Evolutionary conservation across 2,113 vertebrate species (phyloP).

Genomic region (Cettia cetti): DNA sequence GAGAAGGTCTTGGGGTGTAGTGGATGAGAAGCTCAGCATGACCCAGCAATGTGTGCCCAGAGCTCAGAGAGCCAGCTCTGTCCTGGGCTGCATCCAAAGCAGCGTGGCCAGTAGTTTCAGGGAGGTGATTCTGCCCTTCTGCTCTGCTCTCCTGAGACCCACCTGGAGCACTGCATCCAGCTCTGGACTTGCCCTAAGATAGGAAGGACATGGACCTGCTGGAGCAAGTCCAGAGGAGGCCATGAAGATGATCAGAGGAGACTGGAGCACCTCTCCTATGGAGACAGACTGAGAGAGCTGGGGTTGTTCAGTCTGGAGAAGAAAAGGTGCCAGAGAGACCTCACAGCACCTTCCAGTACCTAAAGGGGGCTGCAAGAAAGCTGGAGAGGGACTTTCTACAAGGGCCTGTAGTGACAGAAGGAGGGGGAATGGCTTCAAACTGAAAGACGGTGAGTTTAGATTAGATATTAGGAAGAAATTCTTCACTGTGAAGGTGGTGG

Average conservation of each 20-base stretch:
- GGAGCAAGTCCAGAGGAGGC: background rate
- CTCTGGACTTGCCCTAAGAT: background rate
- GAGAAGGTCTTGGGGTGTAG: background rate
- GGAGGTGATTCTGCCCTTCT: background rate
- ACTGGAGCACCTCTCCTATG: background rate
- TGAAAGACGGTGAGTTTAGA: background rate
- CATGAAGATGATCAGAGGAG: background rate
- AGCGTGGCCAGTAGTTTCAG: fast-evolving
- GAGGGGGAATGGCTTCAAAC: background rate
- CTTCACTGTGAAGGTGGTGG: background rate
- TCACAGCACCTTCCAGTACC: background rate
- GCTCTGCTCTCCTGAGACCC: background rate
- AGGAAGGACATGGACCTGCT: background rate
- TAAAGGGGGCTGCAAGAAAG: background rate
- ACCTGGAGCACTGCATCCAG: background rate
- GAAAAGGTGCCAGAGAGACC: background rate
- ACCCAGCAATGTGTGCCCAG: background rate
- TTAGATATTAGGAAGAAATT: background rate
- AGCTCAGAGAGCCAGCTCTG: background rate
- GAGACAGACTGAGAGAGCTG: background rate
- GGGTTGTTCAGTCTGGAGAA: background rate
- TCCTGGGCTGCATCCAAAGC: background rate
- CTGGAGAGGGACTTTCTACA: background rate
- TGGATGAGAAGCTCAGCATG: background rate
- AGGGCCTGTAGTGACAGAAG: background rate